These are phyloP conservation scores for Cephus cinctus DNA, from an alignment of 1,140 invertebrate genomes.

Conservation along the genomic window DNA sequence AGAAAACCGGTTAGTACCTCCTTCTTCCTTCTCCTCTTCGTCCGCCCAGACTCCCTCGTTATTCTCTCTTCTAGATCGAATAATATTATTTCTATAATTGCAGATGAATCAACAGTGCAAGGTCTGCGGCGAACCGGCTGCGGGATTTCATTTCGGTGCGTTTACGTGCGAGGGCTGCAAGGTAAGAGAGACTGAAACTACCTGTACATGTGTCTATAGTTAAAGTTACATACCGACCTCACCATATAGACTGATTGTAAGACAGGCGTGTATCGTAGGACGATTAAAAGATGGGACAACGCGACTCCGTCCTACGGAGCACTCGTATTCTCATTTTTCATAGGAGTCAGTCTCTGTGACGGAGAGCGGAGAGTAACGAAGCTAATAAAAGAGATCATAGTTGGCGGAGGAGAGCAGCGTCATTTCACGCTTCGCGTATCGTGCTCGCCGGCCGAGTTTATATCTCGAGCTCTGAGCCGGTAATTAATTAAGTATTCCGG, in stretches of 20 bases:
- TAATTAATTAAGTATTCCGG: constrained; percentile 4
- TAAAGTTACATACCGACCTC: too few relatives aligned
- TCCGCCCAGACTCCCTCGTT: neutral
- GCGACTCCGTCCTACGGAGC: neutral
- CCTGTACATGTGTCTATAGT: neutral
- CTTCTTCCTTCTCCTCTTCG: neutral
- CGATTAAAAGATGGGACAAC: neutral
- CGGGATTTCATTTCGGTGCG: constrained; percentile 87
- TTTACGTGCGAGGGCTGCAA: constrained; percentile 91
- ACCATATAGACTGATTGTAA: too few relatives aligned
- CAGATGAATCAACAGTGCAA: constrained; percentile 82
- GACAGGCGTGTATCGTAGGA: neutral
- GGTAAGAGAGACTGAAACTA: constrained; percentile 58
- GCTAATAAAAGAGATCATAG: neutral
- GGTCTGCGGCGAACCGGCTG: constrained; percentile 83
- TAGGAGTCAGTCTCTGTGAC: too few relatives aligned
- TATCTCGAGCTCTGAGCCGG: neutral
- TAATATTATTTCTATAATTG: constrained; percentile 48
- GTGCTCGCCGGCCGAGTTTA: neutral
- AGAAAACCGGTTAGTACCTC: constrained; percentile 30
- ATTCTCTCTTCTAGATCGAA: constrained; percentile 14
- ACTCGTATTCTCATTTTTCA: too few relatives aligned
- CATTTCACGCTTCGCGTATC: too few relatives aligned
- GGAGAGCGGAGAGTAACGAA: neutral
- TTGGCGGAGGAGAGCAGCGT: neutral